These are phyloP conservation scores for Archaeoteleia sp. DNA, from an alignment of 2,888 invertebrate genomes.

Conservation along the genomic window DNA sequence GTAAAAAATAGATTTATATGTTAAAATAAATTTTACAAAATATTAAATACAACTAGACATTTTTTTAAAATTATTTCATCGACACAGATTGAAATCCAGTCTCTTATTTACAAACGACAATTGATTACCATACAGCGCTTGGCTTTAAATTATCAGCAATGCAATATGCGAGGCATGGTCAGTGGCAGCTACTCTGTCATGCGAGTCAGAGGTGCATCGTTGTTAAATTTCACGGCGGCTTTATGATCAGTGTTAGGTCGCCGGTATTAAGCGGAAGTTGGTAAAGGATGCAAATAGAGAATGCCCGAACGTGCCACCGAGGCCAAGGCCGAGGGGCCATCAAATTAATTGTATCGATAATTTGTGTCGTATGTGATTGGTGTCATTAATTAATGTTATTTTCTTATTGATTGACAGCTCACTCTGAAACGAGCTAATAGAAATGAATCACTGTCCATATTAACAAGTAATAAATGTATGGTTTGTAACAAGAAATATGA, in stretches of 20 bases:
- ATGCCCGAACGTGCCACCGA: constrained; percentile 11
- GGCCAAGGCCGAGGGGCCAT: constrained; percentile 10
- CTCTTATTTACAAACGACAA: no score
- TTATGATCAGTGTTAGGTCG: constrained; percentile 14
- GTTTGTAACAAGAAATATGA: no score
- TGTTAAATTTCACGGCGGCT: constrained; percentile 20
- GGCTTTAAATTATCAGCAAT: constrained; percentile 4
- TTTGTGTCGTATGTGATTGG: constrained; percentile 15
- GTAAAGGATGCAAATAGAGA: constrained; percentile 20
- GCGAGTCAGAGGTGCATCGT: constrained; percentile 1
- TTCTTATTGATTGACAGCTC: neutral
- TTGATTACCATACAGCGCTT: constrained; percentile 1
- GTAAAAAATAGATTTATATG: no score
- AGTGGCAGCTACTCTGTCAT: constrained; percentile 9
- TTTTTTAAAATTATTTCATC: no score
- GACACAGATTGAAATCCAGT: no score
- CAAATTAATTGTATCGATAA: constrained; percentile 20
- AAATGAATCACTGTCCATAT: no score
- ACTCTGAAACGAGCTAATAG: no score
- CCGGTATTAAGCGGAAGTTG: constrained; percentile 15
- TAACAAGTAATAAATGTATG: no score
- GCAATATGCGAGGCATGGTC: neutral
- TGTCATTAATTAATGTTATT: constrained; percentile 12
- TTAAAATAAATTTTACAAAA: no score
- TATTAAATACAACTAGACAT: no score